These are phyloP conservation scores for Tenrec ecaudatus DNA, from an alignment of 2,113 vertebrate species.

Conservation along the genomic window DNA sequence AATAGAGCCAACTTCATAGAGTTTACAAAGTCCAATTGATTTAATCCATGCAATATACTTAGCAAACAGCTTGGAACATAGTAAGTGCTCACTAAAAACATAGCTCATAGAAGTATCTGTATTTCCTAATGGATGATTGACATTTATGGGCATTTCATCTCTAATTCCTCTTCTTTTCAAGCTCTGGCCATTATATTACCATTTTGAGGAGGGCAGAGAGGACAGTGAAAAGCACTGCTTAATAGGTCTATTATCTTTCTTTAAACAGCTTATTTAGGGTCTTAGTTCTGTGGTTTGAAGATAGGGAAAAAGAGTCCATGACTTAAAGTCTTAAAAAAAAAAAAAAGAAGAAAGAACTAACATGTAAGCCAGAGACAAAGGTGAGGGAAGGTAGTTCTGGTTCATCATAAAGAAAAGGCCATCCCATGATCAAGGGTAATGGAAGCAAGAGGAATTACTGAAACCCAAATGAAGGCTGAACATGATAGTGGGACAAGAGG, in stretches of 20 bases:
- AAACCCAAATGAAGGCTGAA: no score
- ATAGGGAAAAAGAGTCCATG: neutral
- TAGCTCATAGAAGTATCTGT: neutral
- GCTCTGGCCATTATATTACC: neutral
- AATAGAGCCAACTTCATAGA: neutral
- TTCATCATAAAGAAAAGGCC: slow-evolving; percentile 38
- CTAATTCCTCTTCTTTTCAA: slow-evolving; percentile 20
- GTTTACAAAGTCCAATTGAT: neutral
- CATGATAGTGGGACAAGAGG: no score
- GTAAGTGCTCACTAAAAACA: neutral
- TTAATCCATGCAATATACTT: neutral
- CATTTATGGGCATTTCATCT: neutral
- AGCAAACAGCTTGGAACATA: neutral
- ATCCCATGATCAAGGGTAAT: neutral
- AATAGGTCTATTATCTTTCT: neutral
- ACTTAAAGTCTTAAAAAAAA: slow-evolving; percentile 4
- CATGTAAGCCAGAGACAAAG: slow-evolving; percentile 42
- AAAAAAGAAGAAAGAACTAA: neutral
- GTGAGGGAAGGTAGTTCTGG: neutral
- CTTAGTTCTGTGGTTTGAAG: neutral
- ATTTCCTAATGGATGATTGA: neutral
- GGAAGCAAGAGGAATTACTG: no score
- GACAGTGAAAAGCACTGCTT: neutral
- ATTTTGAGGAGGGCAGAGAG: neutral
- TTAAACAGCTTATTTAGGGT: neutral